Conservation (phyloP, 2,113 vertebrate species). For the Mesocricetus auratus region DNA sequence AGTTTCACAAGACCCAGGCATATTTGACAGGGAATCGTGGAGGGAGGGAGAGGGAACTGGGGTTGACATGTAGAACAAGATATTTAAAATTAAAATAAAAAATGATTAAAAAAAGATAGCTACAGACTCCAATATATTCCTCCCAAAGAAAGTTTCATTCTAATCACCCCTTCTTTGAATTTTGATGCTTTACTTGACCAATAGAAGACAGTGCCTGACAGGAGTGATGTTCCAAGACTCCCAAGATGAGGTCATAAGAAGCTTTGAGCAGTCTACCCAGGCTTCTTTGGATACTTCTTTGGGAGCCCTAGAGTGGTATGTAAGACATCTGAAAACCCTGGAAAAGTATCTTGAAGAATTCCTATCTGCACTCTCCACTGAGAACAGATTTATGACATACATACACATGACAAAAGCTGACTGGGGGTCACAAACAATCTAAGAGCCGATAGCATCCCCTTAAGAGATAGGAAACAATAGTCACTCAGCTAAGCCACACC, state of each 20-base stretch:
- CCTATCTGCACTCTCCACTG: not conserved
- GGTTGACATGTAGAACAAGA: no score
- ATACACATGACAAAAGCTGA: not conserved
- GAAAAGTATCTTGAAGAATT: not conserved
- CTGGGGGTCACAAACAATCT: not conserved
- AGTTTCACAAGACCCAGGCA: no score
- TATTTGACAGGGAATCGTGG: not conserved
- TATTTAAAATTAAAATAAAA: no score
- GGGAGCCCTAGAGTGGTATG: not conserved
- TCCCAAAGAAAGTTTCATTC: not conserved
- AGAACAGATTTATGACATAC: not conserved
- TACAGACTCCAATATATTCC: not conserved
- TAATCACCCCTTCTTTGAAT: not conserved
- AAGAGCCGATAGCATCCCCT: not conserved
- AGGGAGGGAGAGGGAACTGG: no score
- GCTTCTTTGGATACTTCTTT: slow-evolving; percentile 10
- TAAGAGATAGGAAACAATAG: not conserved
- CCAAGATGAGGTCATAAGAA: not conserved
- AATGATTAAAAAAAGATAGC: no score
- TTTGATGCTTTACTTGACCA: not conserved
- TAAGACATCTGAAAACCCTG: not conserved
- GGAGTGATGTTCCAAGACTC: not conserved
- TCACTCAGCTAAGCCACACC: not conserved
- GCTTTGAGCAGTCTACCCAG: not conserved
- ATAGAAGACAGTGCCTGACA: not conserved